These are phyloP conservation scores for Phylloscopus trochilus DNA, from an alignment of 2,113 vertebrate genomes.

Conservation along the genomic window DNA sequence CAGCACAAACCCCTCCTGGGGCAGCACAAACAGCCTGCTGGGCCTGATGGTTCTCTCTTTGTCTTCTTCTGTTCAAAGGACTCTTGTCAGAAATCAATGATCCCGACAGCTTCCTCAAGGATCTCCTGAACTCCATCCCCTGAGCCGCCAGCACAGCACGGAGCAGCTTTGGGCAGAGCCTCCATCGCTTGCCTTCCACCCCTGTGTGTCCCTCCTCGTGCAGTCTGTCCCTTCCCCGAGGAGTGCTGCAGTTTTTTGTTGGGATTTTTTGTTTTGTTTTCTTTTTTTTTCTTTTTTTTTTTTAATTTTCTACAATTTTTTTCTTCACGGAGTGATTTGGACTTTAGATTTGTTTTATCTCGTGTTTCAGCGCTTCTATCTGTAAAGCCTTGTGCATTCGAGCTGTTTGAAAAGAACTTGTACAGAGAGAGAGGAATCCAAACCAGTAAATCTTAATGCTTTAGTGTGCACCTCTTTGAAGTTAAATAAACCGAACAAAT, in stretches of 20 bases:
- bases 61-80: constrained; percentile 70
- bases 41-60: neutral
- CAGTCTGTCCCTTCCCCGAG: neutral
- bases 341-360: constrained; percentile 69
- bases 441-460: constrained; percentile 56
- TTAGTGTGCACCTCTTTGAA: constrained; percentile 73
- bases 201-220: constrained; percentile 36
- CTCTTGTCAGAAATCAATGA: constrained; percentile 90
- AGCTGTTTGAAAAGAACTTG: constrained; percentile 61
- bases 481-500: constrained; percentile 68
- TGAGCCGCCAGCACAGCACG: constrained; percentile 66
- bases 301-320: neutral
- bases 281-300: neutral
- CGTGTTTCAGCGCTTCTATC: constrained; percentile 64
- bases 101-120: constrained; percentile 92
- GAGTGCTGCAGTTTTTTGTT: constrained; percentile 43
- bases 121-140: constrained; percentile 93
- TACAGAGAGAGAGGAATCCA: constrained; percentile 62
- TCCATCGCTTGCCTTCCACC: constrained; percentile 44
- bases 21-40: neutral
- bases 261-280: neutral
- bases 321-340: constrained; percentile 63
- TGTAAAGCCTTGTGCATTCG: constrained; percentile 62
- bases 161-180: neutral
- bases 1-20: neutral